A percentile compares a stretch with the other conserved stretches of the same genome.
Conservation (phyloP, 2,113 vertebrate genomes). For the Charina bottae region DNA sequence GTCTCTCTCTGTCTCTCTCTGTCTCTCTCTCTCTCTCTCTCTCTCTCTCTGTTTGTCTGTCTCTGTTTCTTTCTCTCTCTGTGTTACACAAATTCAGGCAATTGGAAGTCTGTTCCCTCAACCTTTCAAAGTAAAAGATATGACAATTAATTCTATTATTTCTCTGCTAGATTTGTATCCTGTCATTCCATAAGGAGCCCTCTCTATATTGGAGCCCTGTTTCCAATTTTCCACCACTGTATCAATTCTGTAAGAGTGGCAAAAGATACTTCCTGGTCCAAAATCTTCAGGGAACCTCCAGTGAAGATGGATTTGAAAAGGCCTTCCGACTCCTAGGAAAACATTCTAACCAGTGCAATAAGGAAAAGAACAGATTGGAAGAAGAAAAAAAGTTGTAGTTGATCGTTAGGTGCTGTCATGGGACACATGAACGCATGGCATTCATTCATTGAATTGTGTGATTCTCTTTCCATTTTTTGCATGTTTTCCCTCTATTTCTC, state of each 20-base stretch:
- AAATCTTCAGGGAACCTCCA: neutral
- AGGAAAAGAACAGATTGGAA: neutral
- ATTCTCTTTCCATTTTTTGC: neutral
- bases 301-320: neutral
- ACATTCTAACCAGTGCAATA: neutral
- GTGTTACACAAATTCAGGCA: neutral
- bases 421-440: neutral
- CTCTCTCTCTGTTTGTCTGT: no score
- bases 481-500: neutral
- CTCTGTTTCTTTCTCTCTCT: neutral
- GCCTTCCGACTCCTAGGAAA: neutral
- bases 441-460: neutral
- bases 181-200: neutral
- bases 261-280: neutral
- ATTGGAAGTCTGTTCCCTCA: neutral
- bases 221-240: neutral
- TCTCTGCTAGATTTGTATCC: neutral
- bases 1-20: neutral
- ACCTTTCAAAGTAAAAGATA: neutral
- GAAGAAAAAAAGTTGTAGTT: neutral
- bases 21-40: no score
- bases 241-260: neutral
- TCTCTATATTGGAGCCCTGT: neutral
- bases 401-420: neutral
- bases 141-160: neutral